Evolutionary conservation across 2,888 invertebrate species (phyloP), one percentile per base, ranked within the genome.

Genomic region (Chaitophorus viminalis): DNA sequence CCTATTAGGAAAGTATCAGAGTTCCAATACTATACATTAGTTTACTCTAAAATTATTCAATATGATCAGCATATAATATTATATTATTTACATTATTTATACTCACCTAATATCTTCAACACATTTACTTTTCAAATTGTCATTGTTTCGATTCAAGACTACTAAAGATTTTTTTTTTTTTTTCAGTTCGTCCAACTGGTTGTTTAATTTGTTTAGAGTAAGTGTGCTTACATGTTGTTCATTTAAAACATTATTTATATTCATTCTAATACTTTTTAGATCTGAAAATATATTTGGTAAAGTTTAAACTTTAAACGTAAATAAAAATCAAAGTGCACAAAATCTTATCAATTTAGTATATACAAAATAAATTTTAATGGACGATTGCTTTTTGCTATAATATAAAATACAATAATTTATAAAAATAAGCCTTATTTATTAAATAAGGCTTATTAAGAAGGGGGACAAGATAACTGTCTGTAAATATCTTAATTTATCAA

Each of bases 251-350:
- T 82, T 31, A 6, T 82, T 25, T 21, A 82, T 70, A 31, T 4
- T 21, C 3, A 4, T 25, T 31, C 31, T 11, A 29, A 31, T 31
- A 46, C 52, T 46, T 82, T 39, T 68, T 21, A 82, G 25, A 70
- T 70, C 81, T 82, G 60, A 36, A 79, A 79, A 60, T 78, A 54
- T 4, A 54, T 25, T 78, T 75, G 17, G 18, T 77, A 54, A 31
- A 31, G 52, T 77, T 21, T 21, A 52, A 29, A 31, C 52, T 77
- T 21, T 21, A 52, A 29, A 31, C 17, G 39, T 52, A 29, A 77
- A 21, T 17, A 3, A 9, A 21, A 25, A 54, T 21, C 25, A 60
- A 21, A 18, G 21, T 21, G 2, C 54, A 21, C 54, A 46, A 9
- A 21, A 60, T 60, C 18, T 60, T 60, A 46, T 46, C 14, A 46